A percentile compares a stretch with the other conserved stretches of the same genome.
Conservation (phyloP, 2,113 vertebrate species). For the Peromyscus maniculatus region DNA sequence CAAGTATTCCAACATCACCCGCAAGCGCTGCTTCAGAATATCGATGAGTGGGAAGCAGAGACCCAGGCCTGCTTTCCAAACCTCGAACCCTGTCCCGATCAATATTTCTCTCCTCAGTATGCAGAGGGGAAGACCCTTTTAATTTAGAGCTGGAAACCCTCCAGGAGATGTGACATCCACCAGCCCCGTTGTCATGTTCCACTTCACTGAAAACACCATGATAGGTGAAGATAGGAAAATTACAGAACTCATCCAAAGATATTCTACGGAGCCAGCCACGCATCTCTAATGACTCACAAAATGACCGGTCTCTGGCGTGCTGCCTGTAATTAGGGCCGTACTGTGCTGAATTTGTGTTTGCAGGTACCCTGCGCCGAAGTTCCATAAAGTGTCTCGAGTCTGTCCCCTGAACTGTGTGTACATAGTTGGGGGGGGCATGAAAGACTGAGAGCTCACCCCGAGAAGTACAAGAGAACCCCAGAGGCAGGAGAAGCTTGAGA, state of each 20-base stretch:
- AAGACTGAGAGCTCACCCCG: not conserved
- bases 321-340: conserved; percentile 36
- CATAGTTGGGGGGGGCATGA: accelerated
- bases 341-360: not conserved
- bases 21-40: not conserved
- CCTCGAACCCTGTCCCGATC: conserved; percentile 64
- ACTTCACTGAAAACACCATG: conserved; percentile 65
- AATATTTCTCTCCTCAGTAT: conserved; percentile 66
- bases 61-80: not conserved
- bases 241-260: conserved; percentile 34
- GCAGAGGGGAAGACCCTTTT: conserved; percentile 24
- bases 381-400: not conserved
- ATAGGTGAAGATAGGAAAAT: conserved; percentile 67
- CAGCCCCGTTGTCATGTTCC: not conserved
- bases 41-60: not conserved
- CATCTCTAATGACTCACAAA: conserved; percentile 47
- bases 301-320: conserved; percentile 24
- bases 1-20: not conserved
- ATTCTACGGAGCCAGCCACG: conserved; percentile 25
- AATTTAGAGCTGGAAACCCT: conserved; percentile 27
- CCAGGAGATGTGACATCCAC: conserved; percentile 64
- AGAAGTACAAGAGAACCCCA: not conserved
- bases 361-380: accelerated
- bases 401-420: not conserved
- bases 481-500: not conserved